Conservation (phyloP, 2,113 vertebrate genomes). For the Hippoglossus stenolepis region DNA sequence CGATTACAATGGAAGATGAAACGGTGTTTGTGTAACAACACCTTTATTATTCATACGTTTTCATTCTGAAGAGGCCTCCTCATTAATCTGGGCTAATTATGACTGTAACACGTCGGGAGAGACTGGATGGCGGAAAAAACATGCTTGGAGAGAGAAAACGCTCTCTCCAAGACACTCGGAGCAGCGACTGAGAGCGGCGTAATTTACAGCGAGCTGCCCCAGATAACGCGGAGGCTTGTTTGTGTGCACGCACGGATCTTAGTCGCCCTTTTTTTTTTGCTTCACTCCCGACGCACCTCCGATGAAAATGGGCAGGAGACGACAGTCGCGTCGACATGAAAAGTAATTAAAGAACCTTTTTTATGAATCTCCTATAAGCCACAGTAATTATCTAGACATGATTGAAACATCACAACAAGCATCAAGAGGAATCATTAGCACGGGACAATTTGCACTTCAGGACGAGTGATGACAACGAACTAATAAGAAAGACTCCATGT, state of each 20-base stretch:
- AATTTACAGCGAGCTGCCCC: constrained; percentile 67
- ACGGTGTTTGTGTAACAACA: constrained; percentile 71
- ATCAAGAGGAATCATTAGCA: constrained; percentile 42
- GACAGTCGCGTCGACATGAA: not conserved
- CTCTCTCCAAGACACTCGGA: constrained; percentile 57
- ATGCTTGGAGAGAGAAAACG: constrained; percentile 62
- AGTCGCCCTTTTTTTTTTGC: not conserved
- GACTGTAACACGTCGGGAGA: constrained; percentile 67
- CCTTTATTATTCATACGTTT: constrained; percentile 79
- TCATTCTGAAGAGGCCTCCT: constrained; percentile 69
- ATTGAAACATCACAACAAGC: constrained; percentile 49
- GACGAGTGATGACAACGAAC: constrained; percentile 14
- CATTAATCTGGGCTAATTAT: constrained; percentile 82
- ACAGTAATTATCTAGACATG: constrained; percentile 15
- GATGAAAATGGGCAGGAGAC: not conserved
- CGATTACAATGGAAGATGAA: constrained; percentile 71
- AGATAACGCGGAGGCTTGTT: constrained; percentile 57
- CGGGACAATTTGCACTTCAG: constrained; percentile 8
- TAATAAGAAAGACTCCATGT: not conserved
- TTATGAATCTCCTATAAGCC: not conserved
- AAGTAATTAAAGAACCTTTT: constrained; percentile 10
- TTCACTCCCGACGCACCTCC: constrained; percentile 4
- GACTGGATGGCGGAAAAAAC: constrained; percentile 60
- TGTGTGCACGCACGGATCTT: constrained; percentile 19
- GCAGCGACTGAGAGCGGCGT: constrained; percentile 52